Conservation (phyloP, 2,888 invertebrate species). For the Bhutanitis thaidina region DNA sequence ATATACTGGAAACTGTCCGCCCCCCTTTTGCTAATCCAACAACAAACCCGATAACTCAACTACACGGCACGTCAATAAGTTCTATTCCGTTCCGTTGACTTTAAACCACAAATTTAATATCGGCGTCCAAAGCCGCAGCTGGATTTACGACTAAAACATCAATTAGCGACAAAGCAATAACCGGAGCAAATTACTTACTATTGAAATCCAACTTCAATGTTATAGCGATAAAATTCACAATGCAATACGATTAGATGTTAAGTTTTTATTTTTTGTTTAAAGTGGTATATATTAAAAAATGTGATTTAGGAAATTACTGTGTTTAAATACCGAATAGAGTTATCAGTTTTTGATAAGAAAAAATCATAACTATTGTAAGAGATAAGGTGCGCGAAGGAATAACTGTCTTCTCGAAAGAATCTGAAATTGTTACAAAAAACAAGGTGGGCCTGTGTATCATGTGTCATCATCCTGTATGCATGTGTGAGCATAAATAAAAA, state of each 20-base stretch:
- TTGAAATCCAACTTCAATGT: neutral
- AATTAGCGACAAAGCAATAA: conserved; percentile 19
- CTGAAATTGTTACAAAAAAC: too few relatives aligned
- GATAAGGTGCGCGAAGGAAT: too few relatives aligned
- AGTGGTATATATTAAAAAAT: too few relatives aligned
- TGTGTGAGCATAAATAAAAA: too few relatives aligned
- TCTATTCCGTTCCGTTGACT: conserved; percentile 18
- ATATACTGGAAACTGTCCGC: neutral
- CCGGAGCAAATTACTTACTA: neutral
- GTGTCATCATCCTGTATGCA: too few relatives aligned
- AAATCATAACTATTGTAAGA: too few relatives aligned
- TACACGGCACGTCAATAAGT: conserved; percentile 17
- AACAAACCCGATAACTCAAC: conserved; percentile 7
- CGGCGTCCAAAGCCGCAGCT: conserved; percentile 4
- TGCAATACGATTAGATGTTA: neutral
- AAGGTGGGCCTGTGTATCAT: too few relatives aligned
- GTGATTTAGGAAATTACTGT: too few relatives aligned
- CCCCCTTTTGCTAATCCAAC: neutral
- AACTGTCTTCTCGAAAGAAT: too few relatives aligned
- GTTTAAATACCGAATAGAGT: too few relatives aligned
- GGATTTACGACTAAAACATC: conserved; percentile 16
- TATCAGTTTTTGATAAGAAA: too few relatives aligned
- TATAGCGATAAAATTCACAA: neutral
- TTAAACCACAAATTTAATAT: conserved; percentile 20
- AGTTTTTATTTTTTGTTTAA: neutral